Percentiles rank a stretch among this genome's conserved stretches.
Evolutionary conservation across 2,113 vertebrate species (phyloP).

Genomic region (Percopsis transmontana): DNA sequence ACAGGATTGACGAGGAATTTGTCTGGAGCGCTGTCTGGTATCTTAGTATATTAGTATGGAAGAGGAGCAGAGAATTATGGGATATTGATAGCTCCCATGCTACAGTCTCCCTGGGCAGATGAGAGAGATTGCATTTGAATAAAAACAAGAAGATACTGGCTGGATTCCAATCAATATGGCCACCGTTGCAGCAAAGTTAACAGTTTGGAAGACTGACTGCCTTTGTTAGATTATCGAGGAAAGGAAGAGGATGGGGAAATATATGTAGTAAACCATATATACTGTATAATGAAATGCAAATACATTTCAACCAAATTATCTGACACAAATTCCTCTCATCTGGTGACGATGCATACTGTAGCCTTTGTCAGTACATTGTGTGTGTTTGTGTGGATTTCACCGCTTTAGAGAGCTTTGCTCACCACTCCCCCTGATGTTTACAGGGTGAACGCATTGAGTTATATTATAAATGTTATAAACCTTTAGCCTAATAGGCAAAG

Average conservation of each 20-base stretch:
- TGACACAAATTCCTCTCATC: too few relatives aligned
- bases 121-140: conserved; percentile 20
- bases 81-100: conserved; percentile 32
- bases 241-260: neutral
- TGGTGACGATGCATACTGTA: too few relatives aligned
- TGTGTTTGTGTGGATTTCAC: too few relatives aligned
- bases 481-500: too few relatives aligned
- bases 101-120: conserved; percentile 33
- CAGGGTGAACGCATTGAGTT: too few relatives aligned
- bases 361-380: too few relatives aligned
- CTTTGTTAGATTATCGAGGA: neutral
- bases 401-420: too few relatives aligned
- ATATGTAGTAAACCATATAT: too few relatives aligned
- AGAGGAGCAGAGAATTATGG: conserved; percentile 19
- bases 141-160: conserved; percentile 12
- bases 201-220: neutral
- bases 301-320: too few relatives aligned
- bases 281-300: too few relatives aligned
- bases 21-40: conserved; percentile 1
- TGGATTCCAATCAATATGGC: conserved; percentile 39
- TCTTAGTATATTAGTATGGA: conserved; percentile 45
- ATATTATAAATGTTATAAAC: too few relatives aligned
- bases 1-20: conserved; percentile 6
- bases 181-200: conserved; percentile 1
- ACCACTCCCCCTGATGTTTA: too few relatives aligned